Base-by-base conservation (phyloP, 2,113 vertebrate species). In the Neodontobutis hainanensis region DNA sequence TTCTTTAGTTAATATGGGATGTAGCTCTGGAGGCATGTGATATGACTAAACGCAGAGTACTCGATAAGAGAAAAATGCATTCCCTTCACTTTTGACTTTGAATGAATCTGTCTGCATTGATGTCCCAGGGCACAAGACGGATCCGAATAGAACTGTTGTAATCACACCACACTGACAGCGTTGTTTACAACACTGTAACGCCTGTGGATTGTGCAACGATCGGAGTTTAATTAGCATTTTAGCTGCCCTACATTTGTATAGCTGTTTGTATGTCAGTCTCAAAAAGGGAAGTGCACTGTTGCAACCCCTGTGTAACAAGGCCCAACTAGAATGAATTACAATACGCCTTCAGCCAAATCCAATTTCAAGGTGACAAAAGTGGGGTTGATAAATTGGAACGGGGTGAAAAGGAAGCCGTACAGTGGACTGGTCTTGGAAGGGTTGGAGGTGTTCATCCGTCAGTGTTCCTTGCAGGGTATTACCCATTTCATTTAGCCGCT, bases 321-420 rank as follows among this genome's bases (percentile, higher is more conserved):
- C 47, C 49, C 8, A 7, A 68, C 78, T 70, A 52, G 69, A 73
- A 78, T 82, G 67, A 85, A 83, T 85, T 75, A 84, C 72, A 65
- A 82, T 68, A 63, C 73, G 69, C 73, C 75, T 77, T 77, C 61
- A 72, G 74, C 80, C 70, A 86, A 85, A 87, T 85, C 83, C 78
- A 88, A 87, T 86, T 83, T 86, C 79, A 87, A 83, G 77, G 84
- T 85, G 85, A 77, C 82, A 78, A 83, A 82, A 82, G 84, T 86
- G 49, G 58, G 75, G 80, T 71, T 81, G 86, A 86, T 84, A 70
- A 85, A 87, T 79, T 84, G 79, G 84, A 88, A 85, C 69, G 74
- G 74, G 71, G 78, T 70, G 79, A 81, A 84, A 80, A 78, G 57
- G 60, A 73, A 68, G 61, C 67, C 66, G 59, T 82, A 78, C 64